phyloP scores from a whole-genome alignment of 2,113 vertebrate species.

The Progne subis region DNA sequence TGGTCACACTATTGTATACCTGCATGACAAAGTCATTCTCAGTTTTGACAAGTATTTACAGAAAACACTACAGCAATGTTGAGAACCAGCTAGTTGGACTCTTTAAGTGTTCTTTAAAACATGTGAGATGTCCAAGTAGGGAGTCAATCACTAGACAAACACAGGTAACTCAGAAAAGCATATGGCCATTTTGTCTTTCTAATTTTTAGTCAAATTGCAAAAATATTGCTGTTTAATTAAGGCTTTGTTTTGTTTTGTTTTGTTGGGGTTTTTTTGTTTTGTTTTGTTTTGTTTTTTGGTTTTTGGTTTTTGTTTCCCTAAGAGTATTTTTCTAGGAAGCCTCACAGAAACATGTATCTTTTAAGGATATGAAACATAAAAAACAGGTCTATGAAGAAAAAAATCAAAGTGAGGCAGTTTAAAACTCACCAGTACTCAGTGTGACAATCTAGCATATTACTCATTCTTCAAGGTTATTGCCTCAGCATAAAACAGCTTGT shows the following conservation, averaged over 20 bases:
- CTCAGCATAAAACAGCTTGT: not conserved
- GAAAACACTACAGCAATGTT: not conserved
- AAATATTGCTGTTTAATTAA: not conserved
- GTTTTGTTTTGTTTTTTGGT: too few relatives aligned
- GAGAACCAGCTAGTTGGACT: not conserved
- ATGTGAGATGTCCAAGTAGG: not conserved
- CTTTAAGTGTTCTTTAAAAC: not conserved
- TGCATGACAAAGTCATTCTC: not conserved
- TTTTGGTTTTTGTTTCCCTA: not conserved
- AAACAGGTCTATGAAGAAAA: not conserved
- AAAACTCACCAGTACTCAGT: not conserved
- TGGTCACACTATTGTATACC: not conserved
- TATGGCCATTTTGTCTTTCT: not conserved
- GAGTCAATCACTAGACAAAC: accelerated
- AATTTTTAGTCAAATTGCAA: not conserved
- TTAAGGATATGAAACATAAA: not conserved
- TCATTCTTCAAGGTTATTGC: not conserved
- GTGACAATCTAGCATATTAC: not conserved
- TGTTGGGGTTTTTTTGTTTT: not conserved
- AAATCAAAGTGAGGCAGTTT: not conserved
- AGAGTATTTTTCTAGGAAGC: not conserved
- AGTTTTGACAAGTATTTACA: not conserved
- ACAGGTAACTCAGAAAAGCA: not conserved
- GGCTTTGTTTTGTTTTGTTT: too few relatives aligned
- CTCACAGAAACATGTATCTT: not conserved